Evolutionary conservation across 1,140 invertebrate genomes (phyloP).

Genomic region (Asobara japonica): DNA sequence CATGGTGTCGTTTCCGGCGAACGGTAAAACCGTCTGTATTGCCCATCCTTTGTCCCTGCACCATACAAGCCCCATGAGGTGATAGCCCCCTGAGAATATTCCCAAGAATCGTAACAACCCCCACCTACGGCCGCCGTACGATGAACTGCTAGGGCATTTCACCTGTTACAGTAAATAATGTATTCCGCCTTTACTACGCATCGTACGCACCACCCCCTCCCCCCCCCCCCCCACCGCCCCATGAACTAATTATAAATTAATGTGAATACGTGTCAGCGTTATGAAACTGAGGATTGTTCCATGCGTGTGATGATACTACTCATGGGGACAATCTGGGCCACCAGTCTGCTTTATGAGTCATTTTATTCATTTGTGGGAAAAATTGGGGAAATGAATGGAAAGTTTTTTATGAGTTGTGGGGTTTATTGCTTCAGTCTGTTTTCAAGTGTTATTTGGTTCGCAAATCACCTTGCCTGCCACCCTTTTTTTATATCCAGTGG

Average conservation of each 20-base stretch:
- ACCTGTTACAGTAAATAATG: constrained; percentile 27
- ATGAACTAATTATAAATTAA: constrained; percentile 25
- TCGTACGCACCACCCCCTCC: background rate
- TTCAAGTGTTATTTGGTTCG: too few species aligned
- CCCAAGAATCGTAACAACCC: constrained; percentile 53
- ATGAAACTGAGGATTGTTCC: constrained; percentile 15
- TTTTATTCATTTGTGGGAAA: background rate
- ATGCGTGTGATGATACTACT: background rate
- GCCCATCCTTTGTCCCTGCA: constrained; percentile 24
- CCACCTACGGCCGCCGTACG: constrained; percentile 39
- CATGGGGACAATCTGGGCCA: background rate
- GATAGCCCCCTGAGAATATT: constrained; percentile 57
- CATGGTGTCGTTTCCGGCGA: constrained; percentile 55
- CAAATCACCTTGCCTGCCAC: too few species aligned
- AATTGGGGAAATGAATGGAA: background rate
- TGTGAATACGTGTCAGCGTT: constrained; percentile 18
- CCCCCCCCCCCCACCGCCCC: background rate
- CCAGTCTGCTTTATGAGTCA: background rate
- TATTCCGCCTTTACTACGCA: background rate
- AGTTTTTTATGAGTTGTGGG: background rate
- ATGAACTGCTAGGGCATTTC: constrained; percentile 58
- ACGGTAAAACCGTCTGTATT: constrained; percentile 49
- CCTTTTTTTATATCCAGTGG: too few species aligned
- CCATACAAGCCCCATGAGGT: background rate
- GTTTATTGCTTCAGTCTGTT: background rate